Evolutionary conservation across 2,113 vertebrate species (phyloP).

Genomic region (Azemiops feae): DNA sequence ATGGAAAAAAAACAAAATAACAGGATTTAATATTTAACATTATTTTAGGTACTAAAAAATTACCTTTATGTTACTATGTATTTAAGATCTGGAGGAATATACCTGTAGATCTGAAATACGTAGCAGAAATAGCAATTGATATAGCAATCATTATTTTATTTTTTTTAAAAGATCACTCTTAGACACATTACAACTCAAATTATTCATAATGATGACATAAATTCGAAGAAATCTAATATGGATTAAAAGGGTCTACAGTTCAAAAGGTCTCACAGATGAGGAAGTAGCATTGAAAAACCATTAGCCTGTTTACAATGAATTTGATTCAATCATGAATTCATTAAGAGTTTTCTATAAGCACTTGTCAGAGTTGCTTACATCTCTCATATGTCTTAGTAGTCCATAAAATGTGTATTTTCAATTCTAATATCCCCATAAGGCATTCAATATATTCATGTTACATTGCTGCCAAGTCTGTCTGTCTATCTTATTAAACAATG

Average conservation of each 20-base stretch:
- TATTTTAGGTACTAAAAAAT: neutral
- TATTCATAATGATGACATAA: constrained; percentile 31
- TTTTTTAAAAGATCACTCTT: constrained; percentile 26
- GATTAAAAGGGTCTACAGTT: neutral
- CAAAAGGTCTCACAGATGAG: constrained; percentile 20
- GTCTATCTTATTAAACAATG: neutral
- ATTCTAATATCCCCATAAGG: constrained; percentile 26
- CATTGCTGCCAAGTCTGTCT: constrained; percentile 30
- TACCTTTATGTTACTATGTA: neutral
- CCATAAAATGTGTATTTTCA: constrained; percentile 26
- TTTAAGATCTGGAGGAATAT: neutral
- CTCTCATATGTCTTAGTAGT: constrained; percentile 43
- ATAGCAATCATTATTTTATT: constrained; percentile 39
- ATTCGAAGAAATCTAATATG: neutral
- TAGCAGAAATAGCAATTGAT: neutral
- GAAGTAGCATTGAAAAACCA: constrained; percentile 9
- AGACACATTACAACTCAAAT: constrained; percentile 25
- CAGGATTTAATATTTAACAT: neutral
- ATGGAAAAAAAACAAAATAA: neutral
- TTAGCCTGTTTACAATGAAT: constrained; percentile 28
- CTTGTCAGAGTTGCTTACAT: constrained; percentile 21
- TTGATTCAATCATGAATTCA: constrained; percentile 27
- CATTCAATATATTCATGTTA: constrained; percentile 38
- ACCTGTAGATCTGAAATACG: neutral
- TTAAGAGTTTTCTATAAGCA: constrained; percentile 41